Conservation (phyloP, 2,113 vertebrate genomes). For the Artemisiospiza belli region DNA sequence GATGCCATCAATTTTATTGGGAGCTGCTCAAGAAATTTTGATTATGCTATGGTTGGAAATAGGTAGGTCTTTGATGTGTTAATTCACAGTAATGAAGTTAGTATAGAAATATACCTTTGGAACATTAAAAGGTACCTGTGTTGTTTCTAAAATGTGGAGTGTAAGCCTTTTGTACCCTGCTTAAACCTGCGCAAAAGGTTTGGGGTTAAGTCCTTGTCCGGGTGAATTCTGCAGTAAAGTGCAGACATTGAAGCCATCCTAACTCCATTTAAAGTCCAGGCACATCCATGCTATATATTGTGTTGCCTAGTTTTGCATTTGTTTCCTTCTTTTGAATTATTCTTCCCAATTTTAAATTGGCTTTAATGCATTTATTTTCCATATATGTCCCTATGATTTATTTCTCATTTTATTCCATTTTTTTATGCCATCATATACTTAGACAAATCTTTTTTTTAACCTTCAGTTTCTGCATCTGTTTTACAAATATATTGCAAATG, state of each 20-base stretch:
- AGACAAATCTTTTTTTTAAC: neutral
- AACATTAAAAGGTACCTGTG: neutral
- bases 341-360: neutral
- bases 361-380: constrained; percentile 8
- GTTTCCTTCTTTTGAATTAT: constrained; percentile 11
- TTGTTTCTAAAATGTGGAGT: neutral
- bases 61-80: neutral
- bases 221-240: neutral
- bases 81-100: neutral
- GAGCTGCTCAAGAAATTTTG: neutral
- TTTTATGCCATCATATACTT: neutral
- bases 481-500: constrained; percentile 29
- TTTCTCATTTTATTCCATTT: neutral
- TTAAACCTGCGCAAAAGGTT: neutral
- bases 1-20: neutral
- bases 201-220: neutral
- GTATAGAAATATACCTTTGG: neutral
- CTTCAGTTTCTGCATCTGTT: constrained; percentile 5
- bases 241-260: neutral
- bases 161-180: neutral
- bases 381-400: neutral
- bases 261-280: neutral
- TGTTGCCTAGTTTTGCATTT: neutral
- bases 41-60: neutral
- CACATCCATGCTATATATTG: neutral